These are phyloP conservation scores for Neostethus bicornis DNA, from an alignment of 2,797 vertebrate genomes.

Conservation along the genomic window DNA sequence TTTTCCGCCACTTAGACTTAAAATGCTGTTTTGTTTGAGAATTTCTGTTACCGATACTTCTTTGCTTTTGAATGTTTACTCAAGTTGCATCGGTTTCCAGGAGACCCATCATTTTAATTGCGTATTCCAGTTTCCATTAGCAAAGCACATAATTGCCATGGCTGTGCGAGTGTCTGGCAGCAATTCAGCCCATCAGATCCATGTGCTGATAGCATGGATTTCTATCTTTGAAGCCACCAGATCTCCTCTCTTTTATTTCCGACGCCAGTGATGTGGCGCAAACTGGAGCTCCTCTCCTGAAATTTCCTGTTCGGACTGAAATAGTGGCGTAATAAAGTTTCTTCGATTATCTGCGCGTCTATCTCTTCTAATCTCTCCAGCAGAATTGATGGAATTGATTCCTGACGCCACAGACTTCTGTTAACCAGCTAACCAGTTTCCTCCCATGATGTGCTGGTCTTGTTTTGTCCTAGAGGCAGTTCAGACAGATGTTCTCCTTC, in stretches of 20 bases:
- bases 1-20: neutral
- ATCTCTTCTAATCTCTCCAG: slow-evolving; percentile 37
- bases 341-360: slow-evolving; percentile 21
- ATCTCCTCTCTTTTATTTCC: slow-evolving; percentile 53
- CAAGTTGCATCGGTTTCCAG: slow-evolving; percentile 20
- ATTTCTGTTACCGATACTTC: neutral
- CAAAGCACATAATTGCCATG: slow-evolving; percentile 32
- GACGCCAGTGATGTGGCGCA: slow-evolving; percentile 5
- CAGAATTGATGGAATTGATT: slow-evolving; percentile 11
- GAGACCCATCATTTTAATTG: slow-evolving; percentile 23
- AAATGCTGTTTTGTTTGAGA: neutral
- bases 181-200: slow-evolving; percentile 40
- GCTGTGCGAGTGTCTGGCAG: slow-evolving; percentile 27
- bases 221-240: slow-evolving; percentile 45
- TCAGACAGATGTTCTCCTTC: slow-evolving; percentile 42
- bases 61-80: slow-evolving; percentile 8
- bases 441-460: slow-evolving; percentile 2
- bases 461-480: slow-evolving; percentile 23
- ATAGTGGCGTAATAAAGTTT: slow-evolving; percentile 39
- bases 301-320: slow-evolving; percentile 40
- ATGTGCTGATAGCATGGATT: slow-evolving; percentile 48
- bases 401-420: slow-evolving; percentile 26
- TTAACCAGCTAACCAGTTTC: slow-evolving; percentile 22
- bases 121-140: slow-evolving; percentile 52
- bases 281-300: slow-evolving; percentile 19